Percentiles rank a stretch among this genome's conserved stretches.
Conservation (phyloP, 2,113 vertebrate genomes). For the Pachyramphus minor region DNA sequence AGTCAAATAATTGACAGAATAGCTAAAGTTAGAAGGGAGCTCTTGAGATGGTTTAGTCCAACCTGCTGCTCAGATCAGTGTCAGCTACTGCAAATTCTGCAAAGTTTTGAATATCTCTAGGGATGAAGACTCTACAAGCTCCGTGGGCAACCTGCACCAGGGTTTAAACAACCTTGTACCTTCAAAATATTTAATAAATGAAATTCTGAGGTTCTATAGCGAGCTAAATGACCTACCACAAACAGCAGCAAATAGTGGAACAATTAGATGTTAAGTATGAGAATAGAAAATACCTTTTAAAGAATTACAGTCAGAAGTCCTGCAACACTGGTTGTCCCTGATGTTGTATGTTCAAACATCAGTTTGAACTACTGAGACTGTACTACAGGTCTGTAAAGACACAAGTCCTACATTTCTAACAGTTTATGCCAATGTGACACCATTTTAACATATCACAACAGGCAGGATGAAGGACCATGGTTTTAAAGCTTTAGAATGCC, state of each 20-base stretch:
- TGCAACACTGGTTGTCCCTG: background rate
- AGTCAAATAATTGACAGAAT: background rate
- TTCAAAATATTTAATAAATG: background rate
- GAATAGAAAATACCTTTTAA: background rate
- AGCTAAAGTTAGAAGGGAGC: background rate
- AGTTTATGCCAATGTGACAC: background rate
- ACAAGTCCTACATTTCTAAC: accelerated
- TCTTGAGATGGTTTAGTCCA: background rate
- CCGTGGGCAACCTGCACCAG: background rate
- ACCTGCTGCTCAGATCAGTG: background rate
- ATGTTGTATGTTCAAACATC: background rate
- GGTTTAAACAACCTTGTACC: background rate
- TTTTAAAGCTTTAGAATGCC: background rate
- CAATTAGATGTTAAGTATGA: background rate
- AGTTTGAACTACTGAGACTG: background rate
- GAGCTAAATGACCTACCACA: background rate
- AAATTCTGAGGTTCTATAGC: background rate
- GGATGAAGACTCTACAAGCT: background rate
- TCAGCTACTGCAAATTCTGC: background rate
- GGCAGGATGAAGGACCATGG: background rate
- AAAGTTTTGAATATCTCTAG: background rate
- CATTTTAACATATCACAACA: background rate
- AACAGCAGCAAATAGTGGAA: background rate
- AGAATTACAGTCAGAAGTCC: background rate
- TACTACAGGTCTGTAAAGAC: background rate